Conservation (phyloP, 2,113 vertebrate species). For the Theristicus caerulescens region DNA sequence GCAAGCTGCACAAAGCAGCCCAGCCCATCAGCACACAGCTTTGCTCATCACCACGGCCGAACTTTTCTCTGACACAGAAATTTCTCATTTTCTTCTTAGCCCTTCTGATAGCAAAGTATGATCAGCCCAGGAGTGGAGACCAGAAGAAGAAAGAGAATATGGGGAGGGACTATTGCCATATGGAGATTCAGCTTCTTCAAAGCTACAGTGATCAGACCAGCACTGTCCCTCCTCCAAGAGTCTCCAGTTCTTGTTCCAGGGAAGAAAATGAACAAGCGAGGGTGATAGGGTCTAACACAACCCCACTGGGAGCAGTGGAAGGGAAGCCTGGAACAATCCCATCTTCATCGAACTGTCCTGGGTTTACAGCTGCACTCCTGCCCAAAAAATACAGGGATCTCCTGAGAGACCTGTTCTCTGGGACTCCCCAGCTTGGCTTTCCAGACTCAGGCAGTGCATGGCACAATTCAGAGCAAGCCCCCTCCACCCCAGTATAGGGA, state of each 20-base stretch:
- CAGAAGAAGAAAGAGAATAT: background rate
- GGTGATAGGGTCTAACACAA: background rate
- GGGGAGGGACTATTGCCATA: background rate
- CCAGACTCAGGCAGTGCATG: background rate
- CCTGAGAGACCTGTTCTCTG: background rate
- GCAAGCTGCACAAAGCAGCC: background rate
- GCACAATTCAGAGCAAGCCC: background rate
- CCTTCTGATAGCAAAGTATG: background rate
- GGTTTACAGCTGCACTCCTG: background rate
- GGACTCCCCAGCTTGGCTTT: background rate
- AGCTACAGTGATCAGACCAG: background rate
- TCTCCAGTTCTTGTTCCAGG: background rate
- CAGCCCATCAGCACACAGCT: background rate
- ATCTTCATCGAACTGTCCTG: background rate
- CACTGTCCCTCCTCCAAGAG: background rate
- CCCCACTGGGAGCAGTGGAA: background rate
- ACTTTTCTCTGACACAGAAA: background rate
- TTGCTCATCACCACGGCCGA: fast-evolving
- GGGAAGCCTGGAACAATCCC: background rate
- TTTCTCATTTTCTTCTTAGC: background rate
- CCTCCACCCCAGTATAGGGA: background rate
- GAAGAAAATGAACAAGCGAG: background rate
- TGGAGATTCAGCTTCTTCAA: background rate
- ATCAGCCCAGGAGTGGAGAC: background rate
- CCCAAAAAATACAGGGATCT: background rate